A percentile compares a stretch with the other conserved stretches of the same genome.
phyloP scores from a whole-genome alignment of 2,797 vertebrate species.

The Sandelia bainsii region DNA sequence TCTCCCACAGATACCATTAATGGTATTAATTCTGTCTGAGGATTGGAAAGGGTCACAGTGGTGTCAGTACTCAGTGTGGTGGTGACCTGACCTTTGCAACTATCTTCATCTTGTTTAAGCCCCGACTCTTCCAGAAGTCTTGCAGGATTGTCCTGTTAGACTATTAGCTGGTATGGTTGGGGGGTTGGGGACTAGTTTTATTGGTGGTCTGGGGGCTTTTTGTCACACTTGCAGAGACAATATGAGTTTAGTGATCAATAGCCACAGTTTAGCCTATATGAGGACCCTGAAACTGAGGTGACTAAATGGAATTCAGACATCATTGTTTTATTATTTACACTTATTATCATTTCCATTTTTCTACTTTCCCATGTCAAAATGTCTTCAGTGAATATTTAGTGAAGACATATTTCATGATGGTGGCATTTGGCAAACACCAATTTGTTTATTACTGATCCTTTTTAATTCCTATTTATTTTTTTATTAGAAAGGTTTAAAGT shows the following conservation, averaged over 20 bases:
- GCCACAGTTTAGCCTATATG: background rate
- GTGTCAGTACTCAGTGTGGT: slow-evolving; percentile 61
- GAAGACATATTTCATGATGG: background rate
- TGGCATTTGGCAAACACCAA: too few relatives aligned
- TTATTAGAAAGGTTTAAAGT: too few relatives aligned
- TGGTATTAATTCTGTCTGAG: slow-evolving; percentile 74
- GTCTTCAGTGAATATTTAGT: background rate
- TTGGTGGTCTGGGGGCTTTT: slow-evolving; percentile 39
- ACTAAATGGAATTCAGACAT: background rate
- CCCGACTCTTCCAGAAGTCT: slow-evolving; percentile 25
- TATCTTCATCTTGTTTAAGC: slow-evolving; percentile 67
- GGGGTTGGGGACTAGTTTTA: slow-evolving; percentile 50
- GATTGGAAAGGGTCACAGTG: slow-evolving; percentile 69
- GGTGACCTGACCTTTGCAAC: slow-evolving; percentile 75
- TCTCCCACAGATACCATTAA: slow-evolving; percentile 74
- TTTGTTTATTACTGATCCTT: too few relatives aligned
- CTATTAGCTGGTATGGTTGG: slow-evolving; percentile 58
- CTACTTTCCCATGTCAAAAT: background rate
- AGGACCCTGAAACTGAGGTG: background rate
- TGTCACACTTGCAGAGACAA: slow-evolving; percentile 28
- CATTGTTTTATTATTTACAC: background rate
- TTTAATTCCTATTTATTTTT: too few relatives aligned
- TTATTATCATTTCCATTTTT: too few relatives aligned
- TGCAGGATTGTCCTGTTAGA: slow-evolving; percentile 52
- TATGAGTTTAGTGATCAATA: slow-evolving; percentile 34